Conservation (phyloP, 2,113 vertebrate genomes). For the Vanacampus margaritifer region DNA sequence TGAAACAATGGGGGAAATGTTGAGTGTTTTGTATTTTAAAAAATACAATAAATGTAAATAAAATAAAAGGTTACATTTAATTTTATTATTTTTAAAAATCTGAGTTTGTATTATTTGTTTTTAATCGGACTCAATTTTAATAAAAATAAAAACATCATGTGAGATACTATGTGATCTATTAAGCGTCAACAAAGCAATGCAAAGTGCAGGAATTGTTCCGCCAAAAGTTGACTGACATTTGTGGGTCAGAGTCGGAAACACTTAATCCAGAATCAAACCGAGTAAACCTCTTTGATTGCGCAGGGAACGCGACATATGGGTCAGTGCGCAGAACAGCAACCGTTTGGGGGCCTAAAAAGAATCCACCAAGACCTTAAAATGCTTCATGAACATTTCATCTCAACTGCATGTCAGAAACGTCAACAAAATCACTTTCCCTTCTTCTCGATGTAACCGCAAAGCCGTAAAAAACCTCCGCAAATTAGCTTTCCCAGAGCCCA, state of each 20-base stretch:
- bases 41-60: too few species aligned
- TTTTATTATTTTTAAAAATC: too few species aligned
- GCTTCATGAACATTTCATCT: background rate
- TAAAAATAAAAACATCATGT: too few species aligned
- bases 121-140: too few species aligned
- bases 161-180: too few species aligned
- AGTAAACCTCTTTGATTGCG: background rate
- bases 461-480: background rate
- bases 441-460: background rate
- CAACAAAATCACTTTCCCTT: background rate
- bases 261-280: conserved; percentile 3
- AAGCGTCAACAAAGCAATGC: background rate
- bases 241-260: conserved; percentile 2
- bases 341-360: background rate
- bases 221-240: background rate
- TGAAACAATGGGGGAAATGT: too few species aligned
- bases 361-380: background rate
- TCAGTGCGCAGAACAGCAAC: background rate
- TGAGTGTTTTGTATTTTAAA: too few species aligned
- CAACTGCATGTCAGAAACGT: background rate
- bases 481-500: background rate
- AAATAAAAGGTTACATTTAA: too few species aligned
- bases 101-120: too few species aligned
- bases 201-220: background rate
- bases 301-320: background rate